phyloP scores from a whole-genome alignment of 2,113 vertebrate genomes.

The Paracanthobrama guichenoti region DNA sequence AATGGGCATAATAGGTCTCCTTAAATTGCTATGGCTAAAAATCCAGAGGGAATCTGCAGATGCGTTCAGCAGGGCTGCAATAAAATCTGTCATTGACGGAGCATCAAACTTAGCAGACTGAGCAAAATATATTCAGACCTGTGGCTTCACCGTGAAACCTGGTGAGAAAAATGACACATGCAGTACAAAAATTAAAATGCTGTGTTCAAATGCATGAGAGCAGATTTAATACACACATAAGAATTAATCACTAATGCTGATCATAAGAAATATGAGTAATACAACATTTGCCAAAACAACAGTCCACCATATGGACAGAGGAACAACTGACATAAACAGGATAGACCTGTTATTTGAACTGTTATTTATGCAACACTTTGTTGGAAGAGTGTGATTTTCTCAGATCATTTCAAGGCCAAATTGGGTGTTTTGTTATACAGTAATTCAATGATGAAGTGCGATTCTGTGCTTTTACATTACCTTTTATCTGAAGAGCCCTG shows the following conservation, averaged over 20 bases:
- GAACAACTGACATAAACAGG: not conserved
- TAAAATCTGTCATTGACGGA: not conserved
- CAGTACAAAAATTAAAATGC: not conserved
- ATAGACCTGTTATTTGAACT: constrained; percentile 8
- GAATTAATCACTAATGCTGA: not conserved
- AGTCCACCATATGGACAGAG: constrained; percentile 6
- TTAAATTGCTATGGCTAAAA: not conserved
- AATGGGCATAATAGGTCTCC: too few species aligned
- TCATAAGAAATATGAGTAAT: not conserved
- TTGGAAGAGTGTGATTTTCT: not conserved
- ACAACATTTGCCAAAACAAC: not conserved
- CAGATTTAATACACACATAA: too few species aligned
- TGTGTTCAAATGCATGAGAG: too few species aligned
- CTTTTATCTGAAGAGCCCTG: not conserved
- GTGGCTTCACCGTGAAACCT: not conserved
- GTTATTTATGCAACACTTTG: not conserved
- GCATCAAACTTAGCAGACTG: not conserved
- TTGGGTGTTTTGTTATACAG: not conserved
- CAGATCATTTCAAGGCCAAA: not conserved
- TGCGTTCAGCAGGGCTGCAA: not conserved
- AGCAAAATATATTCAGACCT: not conserved
- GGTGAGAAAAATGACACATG: not conserved
- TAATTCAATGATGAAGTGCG: not conserved
- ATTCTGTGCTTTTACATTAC: not conserved
- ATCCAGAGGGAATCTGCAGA: not conserved